Evolutionary conservation across 2,113 vertebrate species (phyloP).

Genomic region (Mormoops blainvillei): DNA sequence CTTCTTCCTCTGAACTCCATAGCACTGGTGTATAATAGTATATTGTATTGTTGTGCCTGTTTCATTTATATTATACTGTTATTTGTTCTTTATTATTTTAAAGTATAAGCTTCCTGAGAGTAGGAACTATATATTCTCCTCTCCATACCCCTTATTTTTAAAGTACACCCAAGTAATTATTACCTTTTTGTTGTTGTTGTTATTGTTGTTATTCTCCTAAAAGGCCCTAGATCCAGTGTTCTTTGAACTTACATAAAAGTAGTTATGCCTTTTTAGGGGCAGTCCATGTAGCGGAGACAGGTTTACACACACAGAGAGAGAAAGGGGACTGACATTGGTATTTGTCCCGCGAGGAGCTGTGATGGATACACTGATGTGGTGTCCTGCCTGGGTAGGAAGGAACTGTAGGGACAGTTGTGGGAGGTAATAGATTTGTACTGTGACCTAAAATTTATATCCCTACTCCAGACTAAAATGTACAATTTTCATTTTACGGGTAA

Average conservation of each 20-base stretch:
- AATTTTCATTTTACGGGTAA: neutral
- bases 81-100: neutral
- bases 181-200: neutral
- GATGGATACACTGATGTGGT: neutral
- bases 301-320: neutral
- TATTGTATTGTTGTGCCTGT: neutral
- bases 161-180: neutral
- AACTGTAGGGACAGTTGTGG: neutral
- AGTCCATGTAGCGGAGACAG: neutral
- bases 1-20: neutral
- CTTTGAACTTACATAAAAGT: neutral
- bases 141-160: neutral
- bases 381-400: neutral
- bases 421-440: neutral
- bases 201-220: neutral
- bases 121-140: neutral
- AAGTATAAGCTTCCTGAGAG: neutral
- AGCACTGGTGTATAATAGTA: neutral
- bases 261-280: neutral
- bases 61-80: neutral
- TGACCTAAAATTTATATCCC: neutral
- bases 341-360: neutral
- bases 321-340: neutral
- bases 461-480: neutral
- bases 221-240: neutral